Evolutionary conservation across 2,113 vertebrate species (phyloP), one percentile per base, ranked within the genome.

Genomic region (Nansenia antarctica): DNA sequence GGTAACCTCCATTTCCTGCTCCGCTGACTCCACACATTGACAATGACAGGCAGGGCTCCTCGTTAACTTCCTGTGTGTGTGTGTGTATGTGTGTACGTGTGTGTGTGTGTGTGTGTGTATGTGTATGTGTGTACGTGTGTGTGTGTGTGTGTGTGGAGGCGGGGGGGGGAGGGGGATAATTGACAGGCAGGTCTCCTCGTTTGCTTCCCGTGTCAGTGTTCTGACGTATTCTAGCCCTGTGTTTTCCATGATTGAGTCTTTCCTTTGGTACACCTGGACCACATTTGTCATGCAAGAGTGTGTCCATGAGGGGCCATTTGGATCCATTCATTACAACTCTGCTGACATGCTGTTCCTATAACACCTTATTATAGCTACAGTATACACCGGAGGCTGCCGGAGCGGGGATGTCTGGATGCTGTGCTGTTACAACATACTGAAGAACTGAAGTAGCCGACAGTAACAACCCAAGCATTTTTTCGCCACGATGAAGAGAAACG

Each of bases 191-290:
- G 76, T 79, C 63, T 30, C 60, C 24, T 37, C 71, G 59, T 81
- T 31, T 67, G 55, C 65, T 84, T 83, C 74, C 83, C 4, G 72
- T 77, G 78, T 86, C 70, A 29, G 22, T 52, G 77, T 60, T 37
- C 62, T 85, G 75, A 78, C 68, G 67, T 76, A 54, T 1, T 0
- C 12, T 34, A n/a, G 18, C 11, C 0, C n/a, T 61, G 52, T 26
- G 45, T 80, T 77, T 80, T 86, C 80, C 75, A 63, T 18, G 45
- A 20, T 62, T 54, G 4, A 62, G 80, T 37, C 64, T 72, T 66
- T 87, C 85, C 79, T 79, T 77, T 65, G 78, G 72, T 74, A 83
- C 76, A 77, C 69, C 80, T 74, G 81, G 67, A 47, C 64, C 77
- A 49, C 20, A 67, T 81, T 62, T 69, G 55, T 61, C 62, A 30